Evolutionary conservation across 2,797 vertebrate genomes (phyloP).

Genomic region (Odontamblyopus lacepedii): DNA sequence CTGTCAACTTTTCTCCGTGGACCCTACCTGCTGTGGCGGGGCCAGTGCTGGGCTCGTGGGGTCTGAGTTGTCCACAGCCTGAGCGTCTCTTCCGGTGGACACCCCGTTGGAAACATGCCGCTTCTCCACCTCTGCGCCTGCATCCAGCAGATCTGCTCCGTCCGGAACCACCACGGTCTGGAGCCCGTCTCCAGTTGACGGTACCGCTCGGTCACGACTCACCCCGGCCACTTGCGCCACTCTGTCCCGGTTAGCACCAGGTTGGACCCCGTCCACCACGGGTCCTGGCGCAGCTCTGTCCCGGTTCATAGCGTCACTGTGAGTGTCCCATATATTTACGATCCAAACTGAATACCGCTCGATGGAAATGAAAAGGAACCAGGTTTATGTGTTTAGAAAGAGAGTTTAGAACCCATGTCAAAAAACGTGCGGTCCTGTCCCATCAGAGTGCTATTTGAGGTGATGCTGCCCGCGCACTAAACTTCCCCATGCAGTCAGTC

Average conservation of each 20-base stretch:
- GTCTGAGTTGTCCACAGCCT: conserved; percentile 76
- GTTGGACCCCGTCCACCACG: conserved; percentile 63
- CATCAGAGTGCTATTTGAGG: conserved; percentile 27
- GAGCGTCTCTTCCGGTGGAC: conserved; percentile 68
- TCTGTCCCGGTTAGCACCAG: conserved; percentile 83
- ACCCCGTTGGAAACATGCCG: conserved; percentile 73
- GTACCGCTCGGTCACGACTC: conserved; percentile 83
- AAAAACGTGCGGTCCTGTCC: conserved; percentile 21
- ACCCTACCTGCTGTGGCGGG: conserved; percentile 65
- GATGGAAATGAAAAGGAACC: background rate
- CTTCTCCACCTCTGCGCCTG: conserved; percentile 69
- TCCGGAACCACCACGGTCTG: conserved; percentile 78
- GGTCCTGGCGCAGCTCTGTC: conserved; percentile 82
- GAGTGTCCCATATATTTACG: conserved; percentile 56
- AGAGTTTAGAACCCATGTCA: conserved; percentile 14
- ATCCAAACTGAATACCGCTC: conserved; percentile 24
- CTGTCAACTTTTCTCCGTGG: background rate
- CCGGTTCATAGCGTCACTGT: conserved; percentile 84
- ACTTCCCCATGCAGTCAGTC: conserved; percentile 39
- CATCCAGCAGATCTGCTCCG: conserved; percentile 78
- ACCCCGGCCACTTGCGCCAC: conserved; percentile 66
- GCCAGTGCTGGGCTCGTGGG: conserved; percentile 74
- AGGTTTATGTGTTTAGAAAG: conserved; percentile 11
- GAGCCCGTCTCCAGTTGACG: conserved; percentile 60
- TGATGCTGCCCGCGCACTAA: conserved; percentile 10